Base-by-base conservation (phyloP, 2,888 invertebrate genomes). In the Thysanoteuthis rhombus region DNA sequence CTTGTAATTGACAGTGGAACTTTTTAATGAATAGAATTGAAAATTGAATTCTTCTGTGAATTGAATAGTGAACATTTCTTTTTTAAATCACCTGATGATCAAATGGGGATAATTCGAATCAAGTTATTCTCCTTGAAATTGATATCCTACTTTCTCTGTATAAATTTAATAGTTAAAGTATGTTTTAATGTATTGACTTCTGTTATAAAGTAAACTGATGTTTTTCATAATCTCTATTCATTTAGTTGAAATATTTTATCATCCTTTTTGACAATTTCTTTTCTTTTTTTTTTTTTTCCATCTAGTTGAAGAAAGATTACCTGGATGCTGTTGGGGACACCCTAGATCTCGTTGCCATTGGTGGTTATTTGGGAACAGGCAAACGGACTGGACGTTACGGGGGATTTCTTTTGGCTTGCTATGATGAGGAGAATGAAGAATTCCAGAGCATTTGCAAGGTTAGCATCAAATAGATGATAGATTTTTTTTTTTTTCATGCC, bases 281-380 rank as follows among this genome's bases (percentile, higher is more conserved):
- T 75, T 75, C n/a, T 10, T 42, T 42, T 19, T 91, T 39, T 42
- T 90, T 10, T 39, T 58, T 93, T 45, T 92, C 91, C 40, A 94
- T 94, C 19, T 95, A 97, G 98, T 97, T 99, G 94, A 99, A 99
- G 97, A 99, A 99, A 97, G 99, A 99, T 97, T 99, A 99, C 97
- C 97, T 99, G 95, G 99, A 99, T 47, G 99, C 99, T 89, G 98
- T 99, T 22, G 99, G 99, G 8, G 99, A 99, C 97, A 99, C 99
- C 0, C 97, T 99, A 75, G 99, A 99, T 97, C 98, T 98, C 92
- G 99, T 99, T 0, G 99, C 99, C 0, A 98, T 99, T 94, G 99
- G 99, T 93, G 99, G 98, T 0, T 99, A 99, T 97, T 97, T 98
- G 93, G 99, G 99, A 0, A 98, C 98, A 95, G 99, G 99, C 36